A percentile compares a stretch with the other conserved stretches of the same genome.
These are phyloP conservation scores for Ceryle rudis DNA, from an alignment of 2,797 vertebrate genomes.

Conservation along the genomic window DNA sequence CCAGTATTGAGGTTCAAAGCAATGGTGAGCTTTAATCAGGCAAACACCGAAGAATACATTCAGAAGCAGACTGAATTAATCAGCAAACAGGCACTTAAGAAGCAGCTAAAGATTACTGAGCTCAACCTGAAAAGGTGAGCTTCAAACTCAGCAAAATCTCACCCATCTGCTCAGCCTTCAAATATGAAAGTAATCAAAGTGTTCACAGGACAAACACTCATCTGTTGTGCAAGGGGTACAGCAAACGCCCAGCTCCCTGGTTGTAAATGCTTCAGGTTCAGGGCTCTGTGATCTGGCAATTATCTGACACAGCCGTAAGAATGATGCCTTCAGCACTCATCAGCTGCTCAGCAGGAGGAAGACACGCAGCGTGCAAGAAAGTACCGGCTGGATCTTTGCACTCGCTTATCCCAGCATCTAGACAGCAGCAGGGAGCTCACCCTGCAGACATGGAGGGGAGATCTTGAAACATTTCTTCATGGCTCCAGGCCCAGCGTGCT, in stretches of 20 bases:
- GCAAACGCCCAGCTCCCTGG: not conserved
- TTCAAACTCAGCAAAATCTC: not conserved
- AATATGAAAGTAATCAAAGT: not conserved
- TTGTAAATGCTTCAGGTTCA: not conserved
- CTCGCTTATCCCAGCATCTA: not conserved
- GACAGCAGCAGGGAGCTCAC: not conserved
- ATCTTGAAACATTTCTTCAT: not conserved
- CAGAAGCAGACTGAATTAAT: not conserved
- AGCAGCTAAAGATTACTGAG: not conserved
- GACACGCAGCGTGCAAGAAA: not conserved
- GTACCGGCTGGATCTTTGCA: not conserved
- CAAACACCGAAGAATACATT: not conserved
- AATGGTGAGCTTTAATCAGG: not conserved
- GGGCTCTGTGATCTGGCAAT: not conserved
- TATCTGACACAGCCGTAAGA: not conserved
- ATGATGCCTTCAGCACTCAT: not conserved
- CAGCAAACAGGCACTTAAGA: not conserved
- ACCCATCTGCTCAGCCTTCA: not conserved
- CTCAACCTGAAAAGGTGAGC: not conserved
- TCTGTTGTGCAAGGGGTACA: fast-evolving
- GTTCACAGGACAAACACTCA: not conserved
- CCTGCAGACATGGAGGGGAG: not conserved
- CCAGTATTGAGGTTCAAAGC: not conserved
- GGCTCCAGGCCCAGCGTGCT: not conserved
- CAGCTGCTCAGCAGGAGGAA: not conserved